Evolutionary conservation across 2,888 invertebrate genomes (phyloP), one percentile per base, ranked within the genome.

Genomic region (Habroteleia sp.): DNA sequence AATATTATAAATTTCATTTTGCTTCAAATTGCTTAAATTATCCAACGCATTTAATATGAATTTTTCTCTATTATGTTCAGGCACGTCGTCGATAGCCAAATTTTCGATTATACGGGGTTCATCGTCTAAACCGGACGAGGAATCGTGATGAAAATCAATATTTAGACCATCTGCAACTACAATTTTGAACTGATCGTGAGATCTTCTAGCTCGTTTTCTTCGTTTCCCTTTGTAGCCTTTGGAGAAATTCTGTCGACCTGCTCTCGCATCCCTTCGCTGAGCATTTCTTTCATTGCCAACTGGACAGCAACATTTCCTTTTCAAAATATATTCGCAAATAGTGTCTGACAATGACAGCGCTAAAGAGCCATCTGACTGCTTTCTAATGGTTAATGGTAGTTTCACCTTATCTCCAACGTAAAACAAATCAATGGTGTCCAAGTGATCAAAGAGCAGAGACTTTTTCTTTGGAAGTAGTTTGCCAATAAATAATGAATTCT

Each of bases 401-500:
- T 74, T 82, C 0, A 86, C 83, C 2, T 83, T 83, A 50, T 87
- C 85, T 1, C 83, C 86, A 3, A 85, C 58, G 44, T 85, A 88
- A 20, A 81, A 82, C 6, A 87, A 50, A 8, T 84, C 80, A 0
- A 82, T 78, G 7, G 35, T 25, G 7, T 58, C 50, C 1, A 52
- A 14, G 1, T 46, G 10, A 14, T 69, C 27, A 3, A 35, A 7
- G 33, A 42, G 10, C 5, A 14, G 20, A 1, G 39, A 16, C 60
- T 72, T 56, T 17, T 68, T 46, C 17, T 75, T 39, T 3, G 81
- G 69, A 1, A 80, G 5, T 0, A 83, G 74, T 66, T 68, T 82
- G 1, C 82, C 83, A 0, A 81, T 42, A n/a, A 81, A 80, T 3
- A 74, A 5, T 7, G 75, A 37, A 54, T 77, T 17, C 44, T 62